Percentiles rank a stretch among this genome's conserved stretches.
phyloP scores from a whole-genome alignment of 2,797 vertebrate species.

The Rhinoraja longicauda region DNA sequence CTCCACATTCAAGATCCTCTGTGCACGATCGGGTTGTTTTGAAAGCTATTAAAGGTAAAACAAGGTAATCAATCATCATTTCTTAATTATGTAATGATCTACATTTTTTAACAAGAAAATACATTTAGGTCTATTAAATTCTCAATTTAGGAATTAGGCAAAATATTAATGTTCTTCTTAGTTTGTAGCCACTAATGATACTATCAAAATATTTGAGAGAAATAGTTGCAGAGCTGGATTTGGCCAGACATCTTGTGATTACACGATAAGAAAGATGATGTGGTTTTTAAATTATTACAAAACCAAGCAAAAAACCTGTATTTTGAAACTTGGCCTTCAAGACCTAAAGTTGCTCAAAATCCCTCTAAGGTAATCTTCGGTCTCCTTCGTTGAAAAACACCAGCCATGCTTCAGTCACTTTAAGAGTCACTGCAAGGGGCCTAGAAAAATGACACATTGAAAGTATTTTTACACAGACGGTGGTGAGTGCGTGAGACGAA shows the following conservation, averaged over 20 bases:
- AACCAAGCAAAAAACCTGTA: background rate
- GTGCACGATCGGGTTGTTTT: background rate
- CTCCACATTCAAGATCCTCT: background rate
- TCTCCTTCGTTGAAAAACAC: too few species aligned
- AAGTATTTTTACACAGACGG: too few species aligned
- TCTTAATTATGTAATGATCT: background rate
- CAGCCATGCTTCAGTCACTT: too few species aligned
- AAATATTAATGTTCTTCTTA: background rate
- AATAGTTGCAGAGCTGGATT: background rate
- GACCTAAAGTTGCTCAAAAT: too few species aligned
- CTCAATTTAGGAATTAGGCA: background rate
- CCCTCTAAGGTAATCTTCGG: too few species aligned
- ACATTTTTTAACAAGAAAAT: background rate
- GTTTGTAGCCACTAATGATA: background rate
- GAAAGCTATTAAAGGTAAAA: conserved; percentile 21
- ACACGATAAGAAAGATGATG: background rate
- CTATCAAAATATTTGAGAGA: background rate
- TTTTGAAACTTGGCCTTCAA: too few species aligned
- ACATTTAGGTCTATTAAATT: background rate
- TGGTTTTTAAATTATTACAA: background rate
- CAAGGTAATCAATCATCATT: background rate
- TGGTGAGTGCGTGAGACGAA: too few species aligned
- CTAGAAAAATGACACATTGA: too few species aligned
- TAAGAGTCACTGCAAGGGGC: too few species aligned
- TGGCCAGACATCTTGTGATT: background rate